Evolutionary conservation across 2,888 invertebrate species (phyloP), one percentile per base, ranked within the genome.

Genomic region (Odontocerum albicorne): DNA sequence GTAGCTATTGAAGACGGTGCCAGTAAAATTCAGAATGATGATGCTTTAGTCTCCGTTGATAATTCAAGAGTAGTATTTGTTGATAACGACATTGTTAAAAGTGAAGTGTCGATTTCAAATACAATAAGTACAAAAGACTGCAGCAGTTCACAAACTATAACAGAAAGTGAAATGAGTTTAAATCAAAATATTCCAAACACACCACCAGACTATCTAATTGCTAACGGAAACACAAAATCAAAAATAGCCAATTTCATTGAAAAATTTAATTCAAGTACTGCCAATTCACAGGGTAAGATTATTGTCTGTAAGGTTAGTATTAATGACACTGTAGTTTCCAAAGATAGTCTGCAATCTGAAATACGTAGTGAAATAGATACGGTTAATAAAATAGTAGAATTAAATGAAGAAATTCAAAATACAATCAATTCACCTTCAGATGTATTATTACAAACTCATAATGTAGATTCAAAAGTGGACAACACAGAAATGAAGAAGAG

Each of bases 11-110:
- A 13, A 32, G 40, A 32, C 13, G 8, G 15, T 43, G 12, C 40
- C 12, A 10, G 13, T 6, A 39, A 38, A 12, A 38, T 16, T 8
- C 22, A 38, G 15, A 31, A 13, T 12, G 15, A 22, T n/a, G 21
- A 36, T n/a, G 21, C 36, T 38, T 33, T 17, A 19, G 32, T 17
- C 6, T 20, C 12, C 1, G 10, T 42, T 16, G 50, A 50, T 15
- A 50, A 42, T 35, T 50, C 50, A 8, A 50, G 50, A 43, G 50
- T 50, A 16, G 42, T 43, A n/a, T 50, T 50, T 12, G 33, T 50
- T 13, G 32, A 43, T 17, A 35, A 50, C 12, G 40, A 19, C 12
- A 50, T 50, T 17, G 22, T 22, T 17, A 42, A 43, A 50, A 50
- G 39, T 27, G 50, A 50, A 35, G 50, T 50, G 19, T 19, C 13